Evolutionary conservation across 2,797 vertebrate species (phyloP).

Genomic region (Bradypus variegatus): DNA sequence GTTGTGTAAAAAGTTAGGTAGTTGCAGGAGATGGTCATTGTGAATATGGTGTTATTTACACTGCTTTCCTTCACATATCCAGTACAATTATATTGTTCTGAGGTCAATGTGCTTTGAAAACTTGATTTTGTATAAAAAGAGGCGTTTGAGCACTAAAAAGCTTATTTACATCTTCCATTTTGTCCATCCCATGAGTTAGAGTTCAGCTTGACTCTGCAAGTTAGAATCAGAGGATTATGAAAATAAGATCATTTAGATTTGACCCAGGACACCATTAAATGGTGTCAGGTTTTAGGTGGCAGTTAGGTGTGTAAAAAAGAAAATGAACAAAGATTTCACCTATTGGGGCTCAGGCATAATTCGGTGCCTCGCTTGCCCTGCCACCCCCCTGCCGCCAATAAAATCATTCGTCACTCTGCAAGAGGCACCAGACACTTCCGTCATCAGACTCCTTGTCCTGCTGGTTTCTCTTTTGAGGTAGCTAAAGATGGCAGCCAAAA

Average conservation of each 20-base stretch:
- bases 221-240: conserved; percentile 39
- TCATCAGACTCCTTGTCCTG: conserved; percentile 6
- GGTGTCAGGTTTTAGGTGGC: not conserved
- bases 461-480: conserved; percentile 17
- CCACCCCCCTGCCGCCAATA: not conserved
- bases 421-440: conserved; percentile 7
- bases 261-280: conserved; percentile 8
- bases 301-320: not conserved
- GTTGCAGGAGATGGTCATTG: not conserved
- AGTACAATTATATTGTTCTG: not conserved
- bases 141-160: conserved; percentile 18
- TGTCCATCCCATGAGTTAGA: conserved; percentile 19
- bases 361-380: not conserved
- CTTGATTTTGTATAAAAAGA: conserved; percentile 10
- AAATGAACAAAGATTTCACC: conserved; percentile 39
- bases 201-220: conserved; percentile 24
- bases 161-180: conserved; percentile 43
- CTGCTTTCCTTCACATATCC: not conserved
- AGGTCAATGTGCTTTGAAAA: conserved; percentile 1
- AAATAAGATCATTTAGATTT: conserved; percentile 28
- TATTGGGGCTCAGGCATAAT: not conserved
- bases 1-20: not conserved
- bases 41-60: not conserved
- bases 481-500: conserved; percentile 16
- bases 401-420: not conserved